A percentile compares a stretch with the other conserved stretches of the same genome.
phyloP scores from a whole-genome alignment of 2,113 vertebrate genomes.

The Actinemys pallida region DNA sequence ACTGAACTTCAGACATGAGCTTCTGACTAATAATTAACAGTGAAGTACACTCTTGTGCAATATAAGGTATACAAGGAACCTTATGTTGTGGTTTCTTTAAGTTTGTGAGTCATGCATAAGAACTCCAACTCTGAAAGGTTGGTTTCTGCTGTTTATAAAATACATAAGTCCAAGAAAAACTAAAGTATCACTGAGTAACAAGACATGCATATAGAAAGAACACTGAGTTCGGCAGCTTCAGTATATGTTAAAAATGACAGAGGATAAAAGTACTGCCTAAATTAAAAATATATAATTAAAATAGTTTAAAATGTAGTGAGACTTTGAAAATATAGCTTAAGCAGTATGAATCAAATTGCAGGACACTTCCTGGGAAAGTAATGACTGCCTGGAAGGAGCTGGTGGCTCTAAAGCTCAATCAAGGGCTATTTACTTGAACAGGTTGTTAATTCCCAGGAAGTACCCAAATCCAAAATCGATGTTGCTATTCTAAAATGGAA shows the following conservation, averaged over 20 bases:
- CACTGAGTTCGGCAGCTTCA: neutral
- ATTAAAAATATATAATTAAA: neutral
- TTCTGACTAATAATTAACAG: slow-evolving; percentile 70
- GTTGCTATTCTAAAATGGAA: slow-evolving; percentile 27
- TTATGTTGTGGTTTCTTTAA: slow-evolving; percentile 56
- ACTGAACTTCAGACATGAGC: slow-evolving; percentile 54
- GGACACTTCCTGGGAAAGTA: neutral
- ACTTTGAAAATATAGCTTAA: neutral
- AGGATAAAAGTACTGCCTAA: slow-evolving; percentile 17
- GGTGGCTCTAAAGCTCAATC: neutral
- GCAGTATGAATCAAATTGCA: neutral
- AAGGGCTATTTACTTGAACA: neutral
- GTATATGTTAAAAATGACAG: slow-evolving; percentile 26
- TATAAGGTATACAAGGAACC: slow-evolving; percentile 56
- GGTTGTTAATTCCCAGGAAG: slow-evolving; percentile 43
- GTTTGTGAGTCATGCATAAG: slow-evolving; percentile 59
- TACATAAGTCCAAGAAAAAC: slow-evolving; percentile 32
- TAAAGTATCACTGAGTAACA: slow-evolving; percentile 20
- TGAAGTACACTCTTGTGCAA: slow-evolving; percentile 60
- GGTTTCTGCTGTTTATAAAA: slow-evolving; percentile 62
- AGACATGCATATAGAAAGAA: neutral
- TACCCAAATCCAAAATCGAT: slow-evolving; percentile 23
- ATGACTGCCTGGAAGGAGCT: slow-evolving; percentile 35
- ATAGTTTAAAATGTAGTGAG: neutral
- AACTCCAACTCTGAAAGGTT: slow-evolving; percentile 62